Percentiles rank a stretch among this genome's conserved stretches.
These are phyloP conservation scores for Hyles euphorbiae DNA, from an alignment of 1,140 invertebrate species.

Conservation along the genomic window DNA sequence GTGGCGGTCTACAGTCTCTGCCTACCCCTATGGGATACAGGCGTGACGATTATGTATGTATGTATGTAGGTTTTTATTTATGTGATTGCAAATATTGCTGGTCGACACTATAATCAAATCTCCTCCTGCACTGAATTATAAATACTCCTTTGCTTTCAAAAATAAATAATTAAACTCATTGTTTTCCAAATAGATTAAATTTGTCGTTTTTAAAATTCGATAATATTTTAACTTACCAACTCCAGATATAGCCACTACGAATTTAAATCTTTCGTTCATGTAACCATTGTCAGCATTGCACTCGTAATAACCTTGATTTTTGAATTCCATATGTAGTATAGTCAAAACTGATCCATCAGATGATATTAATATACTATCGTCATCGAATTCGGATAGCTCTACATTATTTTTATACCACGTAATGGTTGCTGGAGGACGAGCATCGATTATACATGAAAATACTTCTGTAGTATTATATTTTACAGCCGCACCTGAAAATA, in stretches of 20 bases:
- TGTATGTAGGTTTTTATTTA: no score
- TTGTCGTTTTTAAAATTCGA: no score
- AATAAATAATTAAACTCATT: no score
- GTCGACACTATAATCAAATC: no score
- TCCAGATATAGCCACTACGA: slow-evolving; percentile 19
- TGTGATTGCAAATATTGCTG: no score
- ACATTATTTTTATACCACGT: slow-evolving; percentile 26
- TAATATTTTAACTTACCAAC: slow-evolving; percentile 13
- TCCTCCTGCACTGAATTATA: no score
- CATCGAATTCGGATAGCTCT: slow-evolving; percentile 5
- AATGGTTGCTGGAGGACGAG: slow-evolving; percentile 24
- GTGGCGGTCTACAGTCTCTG: no score
- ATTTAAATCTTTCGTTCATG: slow-evolving; percentile 11
- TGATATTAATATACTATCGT: slow-evolving; percentile 21
- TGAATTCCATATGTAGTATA: slow-evolving; percentile 23
- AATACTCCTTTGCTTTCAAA: no score
- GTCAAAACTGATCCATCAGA: slow-evolving; percentile 20
- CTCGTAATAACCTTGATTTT: slow-evolving; percentile 17
- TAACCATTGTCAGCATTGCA: slow-evolving; percentile 26
- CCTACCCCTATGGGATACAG: no score
- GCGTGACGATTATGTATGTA: no score
- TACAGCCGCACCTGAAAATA: slow-evolving; percentile 24
- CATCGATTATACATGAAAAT: slow-evolving; percentile 27
- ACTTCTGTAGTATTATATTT: slow-evolving; percentile 17
- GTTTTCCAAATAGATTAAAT: no score